Conservation (phyloP, 2,888 invertebrate genomes). For the Microplitis manilae region DNA sequence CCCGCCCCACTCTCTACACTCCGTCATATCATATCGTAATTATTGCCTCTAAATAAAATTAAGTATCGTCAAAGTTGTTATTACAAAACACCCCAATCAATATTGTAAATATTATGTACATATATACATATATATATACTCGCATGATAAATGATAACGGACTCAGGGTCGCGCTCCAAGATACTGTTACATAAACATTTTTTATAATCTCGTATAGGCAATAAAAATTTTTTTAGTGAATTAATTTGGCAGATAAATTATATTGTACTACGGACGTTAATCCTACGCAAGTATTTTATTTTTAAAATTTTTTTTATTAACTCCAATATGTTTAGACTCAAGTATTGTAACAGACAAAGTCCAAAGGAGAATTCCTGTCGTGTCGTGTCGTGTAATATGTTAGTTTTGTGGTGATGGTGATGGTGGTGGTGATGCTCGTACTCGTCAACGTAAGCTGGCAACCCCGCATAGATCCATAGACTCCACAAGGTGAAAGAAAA, state of each 20-base stretch:
- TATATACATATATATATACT: too few relatives aligned
- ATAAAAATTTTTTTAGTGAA: background rate
- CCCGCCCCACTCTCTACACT: too few relatives aligned
- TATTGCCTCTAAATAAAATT: too few relatives aligned
- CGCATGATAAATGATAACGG: background rate
- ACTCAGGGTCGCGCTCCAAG: background rate
- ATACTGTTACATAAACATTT: background rate
- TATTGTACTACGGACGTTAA: background rate
- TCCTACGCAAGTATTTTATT: background rate
- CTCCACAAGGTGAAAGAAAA: conserved; percentile 26
- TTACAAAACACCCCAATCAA: too few relatives aligned
- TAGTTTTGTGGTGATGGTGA: too few relatives aligned
- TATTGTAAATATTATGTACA: too few relatives aligned
- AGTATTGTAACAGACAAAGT: background rate
- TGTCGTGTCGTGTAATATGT: too few relatives aligned
- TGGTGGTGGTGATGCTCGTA: background rate
- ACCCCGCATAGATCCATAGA: conserved; percentile 58
- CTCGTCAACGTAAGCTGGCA: conserved; percentile 48
- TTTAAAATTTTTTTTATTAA: background rate
- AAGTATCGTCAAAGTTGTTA: too few relatives aligned
- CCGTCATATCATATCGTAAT: too few relatives aligned
- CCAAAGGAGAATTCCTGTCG: conserved; percentile 33
- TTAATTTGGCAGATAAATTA: background rate
- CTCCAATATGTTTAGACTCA: background rate
- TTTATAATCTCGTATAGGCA: background rate